Percentiles rank a stretch among this genome's conserved stretches.
These are phyloP conservation scores for Ypsolopha sequella DNA, from an alignment of 2,888 invertebrate species.

Conservation along the genomic window DNA sequence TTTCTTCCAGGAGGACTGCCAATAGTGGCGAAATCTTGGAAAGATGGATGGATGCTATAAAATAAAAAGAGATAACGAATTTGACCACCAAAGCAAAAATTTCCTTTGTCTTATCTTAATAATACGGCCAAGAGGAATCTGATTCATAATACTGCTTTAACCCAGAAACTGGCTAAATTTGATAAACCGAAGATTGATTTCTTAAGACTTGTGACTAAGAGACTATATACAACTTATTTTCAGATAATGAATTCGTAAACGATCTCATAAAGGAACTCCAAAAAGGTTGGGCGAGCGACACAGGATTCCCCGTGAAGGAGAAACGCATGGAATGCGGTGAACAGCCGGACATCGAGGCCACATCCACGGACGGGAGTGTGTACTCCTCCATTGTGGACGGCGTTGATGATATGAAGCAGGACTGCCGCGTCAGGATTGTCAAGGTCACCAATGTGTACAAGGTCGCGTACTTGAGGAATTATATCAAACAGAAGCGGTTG, in stretches of 20 bases:
- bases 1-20: too few species aligned
- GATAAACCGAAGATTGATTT: too few species aligned
- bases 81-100: too few species aligned
- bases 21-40: too few species aligned
- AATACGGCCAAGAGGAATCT: too few species aligned
- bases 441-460: conserved; percentile 59
- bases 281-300: conserved; percentile 23
- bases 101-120: too few species aligned
- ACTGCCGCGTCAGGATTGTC: conserved; percentile 49
- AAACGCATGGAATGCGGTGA: conserved; percentile 26
- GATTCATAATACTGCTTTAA: too few species aligned
- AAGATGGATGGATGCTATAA: too few species aligned
- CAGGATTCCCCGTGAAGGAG: conserved; percentile 19
- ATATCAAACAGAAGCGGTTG: conserved; percentile 49
- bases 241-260: conserved; percentile 37
- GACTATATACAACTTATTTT: conserved; percentile 14
- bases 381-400: conserved; percentile 36
- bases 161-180: too few species aligned
- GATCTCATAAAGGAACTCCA: conserved; percentile 41
- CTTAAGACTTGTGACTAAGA: too few species aligned
- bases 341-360: conserved; percentile 18
- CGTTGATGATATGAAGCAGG: conserved; percentile 25
- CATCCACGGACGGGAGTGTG: conserved; percentile 26
- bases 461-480: conserved; percentile 51
- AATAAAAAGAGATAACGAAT: too few species aligned